phyloP scores from a whole-genome alignment of 2,113 vertebrate genomes.

The Toxotes chatareus region DNA sequence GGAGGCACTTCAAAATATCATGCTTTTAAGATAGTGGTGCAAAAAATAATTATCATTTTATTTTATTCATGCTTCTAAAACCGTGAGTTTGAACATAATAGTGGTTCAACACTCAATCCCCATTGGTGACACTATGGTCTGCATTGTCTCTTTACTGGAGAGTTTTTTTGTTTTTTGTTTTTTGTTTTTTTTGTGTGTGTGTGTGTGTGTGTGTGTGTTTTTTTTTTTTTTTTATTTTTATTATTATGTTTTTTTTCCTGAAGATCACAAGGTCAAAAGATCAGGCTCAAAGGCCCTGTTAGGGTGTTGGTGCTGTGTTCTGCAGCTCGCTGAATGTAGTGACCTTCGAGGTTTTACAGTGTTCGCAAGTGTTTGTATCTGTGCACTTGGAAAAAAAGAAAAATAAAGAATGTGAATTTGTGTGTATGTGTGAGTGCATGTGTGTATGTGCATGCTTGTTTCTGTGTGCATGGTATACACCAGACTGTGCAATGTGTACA shows the following conservation, averaged over 20 bases:
- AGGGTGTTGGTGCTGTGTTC: slow-evolving; percentile 56
- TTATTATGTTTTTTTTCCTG: slow-evolving; percentile 43
- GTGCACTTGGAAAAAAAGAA: slow-evolving; percentile 4
- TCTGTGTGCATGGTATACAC: background rate
- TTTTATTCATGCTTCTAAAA: slow-evolving; percentile 85
- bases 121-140: slow-evolving; percentile 64
- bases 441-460: slow-evolving; percentile 14
- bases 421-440: slow-evolving; percentile 2
- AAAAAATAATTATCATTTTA: slow-evolving; percentile 75
- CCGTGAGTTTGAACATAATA: slow-evolving; percentile 77
- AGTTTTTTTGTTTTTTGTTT: slow-evolving; percentile 21
- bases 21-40: slow-evolving; percentile 88
- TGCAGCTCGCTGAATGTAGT: slow-evolving; percentile 40
- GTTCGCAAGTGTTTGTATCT: background rate
- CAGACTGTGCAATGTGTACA: slow-evolving; percentile 14
- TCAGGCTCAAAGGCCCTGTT: slow-evolving; percentile 32
- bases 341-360: slow-evolving; percentile 51
- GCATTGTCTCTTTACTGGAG: slow-evolving; percentile 44
- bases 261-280: slow-evolving; percentile 72
- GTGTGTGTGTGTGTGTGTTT: background rate
- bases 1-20: slow-evolving; percentile 92
- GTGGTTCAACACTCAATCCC: slow-evolving; percentile 79
- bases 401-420: background rate
- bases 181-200: background rate
- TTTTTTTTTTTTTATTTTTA: slow-evolving; percentile 15